Evolutionary conservation across 2,797 vertebrate species (phyloP).

Genomic region (Zonotrichia albicollis): DNA sequence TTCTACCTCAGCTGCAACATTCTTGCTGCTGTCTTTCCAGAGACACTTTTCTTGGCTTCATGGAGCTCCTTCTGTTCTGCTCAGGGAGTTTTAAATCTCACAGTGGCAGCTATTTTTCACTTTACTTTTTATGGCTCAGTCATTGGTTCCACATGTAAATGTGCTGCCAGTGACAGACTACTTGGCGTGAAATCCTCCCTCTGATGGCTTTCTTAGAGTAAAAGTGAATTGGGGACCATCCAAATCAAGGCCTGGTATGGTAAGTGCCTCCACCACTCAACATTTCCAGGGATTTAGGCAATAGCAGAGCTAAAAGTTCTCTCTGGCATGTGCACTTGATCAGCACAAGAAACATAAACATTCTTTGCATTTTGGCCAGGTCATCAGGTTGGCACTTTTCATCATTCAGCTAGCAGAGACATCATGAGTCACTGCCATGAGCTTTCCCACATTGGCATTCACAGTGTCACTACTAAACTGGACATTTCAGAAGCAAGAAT

Average conservation of each 20-base stretch:
- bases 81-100: constrained; percentile 1
- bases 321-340: background rate
- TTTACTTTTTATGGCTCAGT: background rate
- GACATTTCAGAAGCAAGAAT: background rate
- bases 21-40: background rate
- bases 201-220: background rate
- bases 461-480: background rate
- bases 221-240: background rate
- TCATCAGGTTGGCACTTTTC: background rate
- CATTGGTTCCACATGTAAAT: background rate
- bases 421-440: background rate
- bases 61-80: background rate
- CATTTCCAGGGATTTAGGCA: background rate
- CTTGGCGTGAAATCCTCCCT: background rate
- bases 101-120: background rate
- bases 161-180: background rate
- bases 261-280: background rate
- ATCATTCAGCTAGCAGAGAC: background rate
- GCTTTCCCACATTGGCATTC: background rate
- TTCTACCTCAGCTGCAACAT: background rate
- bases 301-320: background rate
- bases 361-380: background rate
- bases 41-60: background rate
- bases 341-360: background rate
- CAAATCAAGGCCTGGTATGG: background rate